These are phyloP conservation scores for Phengaris arion DNA, from an alignment of 2,888 invertebrate genomes.

Conservation along the genomic window DNA sequence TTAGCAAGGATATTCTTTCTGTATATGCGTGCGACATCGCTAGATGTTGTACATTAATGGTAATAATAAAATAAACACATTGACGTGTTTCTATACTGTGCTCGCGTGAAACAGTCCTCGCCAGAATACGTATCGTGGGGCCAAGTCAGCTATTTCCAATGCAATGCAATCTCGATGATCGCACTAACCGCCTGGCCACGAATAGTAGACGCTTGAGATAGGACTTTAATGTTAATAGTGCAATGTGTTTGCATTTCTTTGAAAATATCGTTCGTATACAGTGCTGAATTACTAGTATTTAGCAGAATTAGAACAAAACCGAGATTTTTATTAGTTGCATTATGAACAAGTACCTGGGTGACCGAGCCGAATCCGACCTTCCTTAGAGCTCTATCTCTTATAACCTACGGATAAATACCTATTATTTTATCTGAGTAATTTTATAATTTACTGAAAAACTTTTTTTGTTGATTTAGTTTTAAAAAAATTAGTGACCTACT, in stretches of 20 bases:
- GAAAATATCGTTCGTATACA: background rate
- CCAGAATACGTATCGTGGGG: background rate
- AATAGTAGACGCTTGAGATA: background rate
- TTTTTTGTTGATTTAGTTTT: too few species aligned
- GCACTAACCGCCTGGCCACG: background rate
- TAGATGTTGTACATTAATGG: background rate
- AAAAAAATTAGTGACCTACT: too few species aligned
- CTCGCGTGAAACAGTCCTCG: background rate
- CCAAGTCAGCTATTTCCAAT: background rate
- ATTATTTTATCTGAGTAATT: too few species aligned
- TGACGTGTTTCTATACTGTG: background rate
- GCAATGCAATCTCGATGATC: slow-evolving; percentile 10
- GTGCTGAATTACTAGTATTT: too few species aligned
- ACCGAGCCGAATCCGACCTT: too few species aligned
- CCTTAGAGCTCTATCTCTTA: too few species aligned
- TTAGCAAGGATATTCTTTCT: too few species aligned
- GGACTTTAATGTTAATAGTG: background rate
- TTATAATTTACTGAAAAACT: too few species aligned
- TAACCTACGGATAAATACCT: too few species aligned
- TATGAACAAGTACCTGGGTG: too few species aligned
- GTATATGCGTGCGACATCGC: background rate
- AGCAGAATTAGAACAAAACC: too few species aligned
- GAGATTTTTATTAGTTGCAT: too few species aligned
- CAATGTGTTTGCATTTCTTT: background rate
- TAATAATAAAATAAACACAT: background rate